Base-by-base conservation (phyloP, 35 echinoderm and acorn worm species). In the Ptychodera flava region DNA sequence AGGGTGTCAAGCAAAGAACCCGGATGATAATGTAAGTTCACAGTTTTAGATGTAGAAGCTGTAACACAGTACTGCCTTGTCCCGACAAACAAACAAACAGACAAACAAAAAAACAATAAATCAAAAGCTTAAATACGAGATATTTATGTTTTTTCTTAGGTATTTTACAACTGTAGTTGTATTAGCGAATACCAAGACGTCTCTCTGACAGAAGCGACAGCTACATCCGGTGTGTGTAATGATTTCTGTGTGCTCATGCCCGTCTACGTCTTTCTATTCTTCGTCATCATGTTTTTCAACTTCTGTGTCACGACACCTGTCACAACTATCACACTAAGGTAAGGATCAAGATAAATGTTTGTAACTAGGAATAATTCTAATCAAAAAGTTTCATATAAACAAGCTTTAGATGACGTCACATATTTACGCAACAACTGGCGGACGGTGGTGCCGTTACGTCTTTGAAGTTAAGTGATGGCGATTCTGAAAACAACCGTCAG, bases 21-120 rank as follows among this genome's bases (percentile, higher is more conserved):
- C 81, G 16, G 86, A 91, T 31, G 86, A 94, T 78, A 86, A 82
- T 28, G 93, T 94, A 36, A 76, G 85, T 38, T n/a, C n/a, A n/a
- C n/a, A n/a, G 28, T 90, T 29, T 6, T 16, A 16, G 10, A 36
- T 34, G 34, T 78, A 16, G 29, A 33, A 22, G 31, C 35, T 28
- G 0, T 81, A n/a, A 80, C 29, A 12, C 31, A 31, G 77, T 30
- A 80, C n/a, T 16, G 35, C 36, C 31, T 34, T 16, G 36, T 36
- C 10, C 38, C 36, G 10, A 28, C 76, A 29, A 79, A 36, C 15
- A 34, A 32, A 15, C 16, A 33, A 30, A 15, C 28, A 78, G 36
- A 78, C 33, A 33, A 78, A 27, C 38, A 31, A 30, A 15, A 32
- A 30, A 32, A 33, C 33, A 86, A 32, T 31, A 30, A 33, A 32